Percentiles rank a stretch among this genome's conserved stretches.
Conservation (phyloP, 2,888 invertebrate species). For the Tubulanus polymorphus region DNA sequence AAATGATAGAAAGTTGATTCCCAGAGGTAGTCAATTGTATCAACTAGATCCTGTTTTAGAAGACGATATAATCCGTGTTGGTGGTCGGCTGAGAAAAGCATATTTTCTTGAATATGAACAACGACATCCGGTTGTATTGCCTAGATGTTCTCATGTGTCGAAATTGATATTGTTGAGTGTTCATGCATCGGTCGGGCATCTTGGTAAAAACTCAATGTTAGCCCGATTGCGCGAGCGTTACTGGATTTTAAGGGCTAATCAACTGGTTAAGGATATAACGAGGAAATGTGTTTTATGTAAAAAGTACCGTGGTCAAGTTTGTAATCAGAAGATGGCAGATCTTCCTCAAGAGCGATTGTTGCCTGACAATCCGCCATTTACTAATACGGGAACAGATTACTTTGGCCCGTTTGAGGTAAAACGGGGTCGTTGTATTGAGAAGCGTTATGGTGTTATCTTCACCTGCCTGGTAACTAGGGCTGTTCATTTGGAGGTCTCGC, state of each 20-base stretch:
- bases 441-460: conserved; percentile 15
- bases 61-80: not conserved
- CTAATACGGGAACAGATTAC: not conserved
- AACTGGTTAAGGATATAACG: not conserved
- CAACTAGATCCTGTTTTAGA: not conserved
- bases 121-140: not conserved
- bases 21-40: not conserved
- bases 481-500: conserved; percentile 8
- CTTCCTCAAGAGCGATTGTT: not conserved
- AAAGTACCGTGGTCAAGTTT: not conserved
- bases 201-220: not conserved
- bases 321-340: not conserved
- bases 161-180: not conserved
- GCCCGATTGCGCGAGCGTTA: not conserved
- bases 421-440: not conserved
- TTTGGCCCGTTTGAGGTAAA: not conserved
- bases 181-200: not conserved
- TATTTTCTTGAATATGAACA: not conserved
- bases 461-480: conserved; percentile 9
- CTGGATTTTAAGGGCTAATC: not conserved
- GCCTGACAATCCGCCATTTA: not conserved
- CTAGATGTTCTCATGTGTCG: not conserved
- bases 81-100: not conserved
- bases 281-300: not conserved
- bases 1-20: not conserved